Percentiles rank a stretch among this genome's conserved stretches.
Evolutionary conservation across 2,113 vertebrate genomes (phyloP).

Genomic region (Engraulis encrasicolus): DNA sequence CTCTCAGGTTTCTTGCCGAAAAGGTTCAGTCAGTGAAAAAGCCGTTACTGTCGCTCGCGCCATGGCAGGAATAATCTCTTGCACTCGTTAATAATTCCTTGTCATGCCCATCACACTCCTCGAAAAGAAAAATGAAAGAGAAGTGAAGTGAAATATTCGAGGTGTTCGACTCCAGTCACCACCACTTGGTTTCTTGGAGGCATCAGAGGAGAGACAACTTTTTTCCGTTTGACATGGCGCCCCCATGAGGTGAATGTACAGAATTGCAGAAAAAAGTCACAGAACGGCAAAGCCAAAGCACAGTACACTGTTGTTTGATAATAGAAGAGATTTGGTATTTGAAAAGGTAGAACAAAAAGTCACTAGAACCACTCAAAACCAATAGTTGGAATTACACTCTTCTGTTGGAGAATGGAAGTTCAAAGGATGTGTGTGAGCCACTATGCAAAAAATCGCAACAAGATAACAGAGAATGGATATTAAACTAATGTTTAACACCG

Average conservation of each 20-base stretch:
- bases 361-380: not conserved
- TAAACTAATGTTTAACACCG: not conserved
- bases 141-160: not conserved
- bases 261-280: constrained; percentile 11
- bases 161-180: too few relatives aligned
- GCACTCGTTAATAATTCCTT: not conserved
- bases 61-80: not conserved
- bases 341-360: not conserved
- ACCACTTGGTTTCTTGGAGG: not conserved
- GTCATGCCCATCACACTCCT: not conserved
- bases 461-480: not conserved
- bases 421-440: not conserved
- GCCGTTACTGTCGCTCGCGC: not conserved
- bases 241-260: constrained; percentile 59
- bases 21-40: not conserved
- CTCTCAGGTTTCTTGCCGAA: not conserved
- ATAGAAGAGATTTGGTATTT: not conserved
- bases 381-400: not conserved
- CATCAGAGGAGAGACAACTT: not conserved
- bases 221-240: constrained; percentile 63
- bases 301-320: not conserved
- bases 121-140: not conserved
- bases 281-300: constrained; percentile 11
- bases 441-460: not conserved
- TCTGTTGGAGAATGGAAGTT: not conserved